These are phyloP conservation scores for Parazoanthus atlanticus DNA, from an alignment of 92 coral and sea anemone species.

Conservation along the genomic window DNA sequence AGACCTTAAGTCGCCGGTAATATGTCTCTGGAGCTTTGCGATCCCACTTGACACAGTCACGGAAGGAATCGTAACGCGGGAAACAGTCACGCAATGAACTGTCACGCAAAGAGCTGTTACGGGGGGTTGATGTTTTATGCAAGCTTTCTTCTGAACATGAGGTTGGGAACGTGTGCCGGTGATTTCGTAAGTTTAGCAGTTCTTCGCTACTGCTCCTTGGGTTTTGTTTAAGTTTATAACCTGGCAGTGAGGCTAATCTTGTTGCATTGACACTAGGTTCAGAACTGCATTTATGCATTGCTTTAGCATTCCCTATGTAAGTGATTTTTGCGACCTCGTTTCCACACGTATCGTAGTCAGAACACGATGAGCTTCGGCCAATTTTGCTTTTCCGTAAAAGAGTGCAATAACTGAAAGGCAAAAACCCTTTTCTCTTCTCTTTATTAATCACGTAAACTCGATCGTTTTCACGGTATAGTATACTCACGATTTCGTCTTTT, in stretches of 20 bases:
- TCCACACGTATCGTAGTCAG: not conserved
- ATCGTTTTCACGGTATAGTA: slow-evolving; percentile 66
- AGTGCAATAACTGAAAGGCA: slow-evolving; percentile 83
- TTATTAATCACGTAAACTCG: slow-evolving; percentile 63
- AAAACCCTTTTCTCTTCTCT: slow-evolving; percentile 65
- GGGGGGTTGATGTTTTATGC: slow-evolving; percentile 42
- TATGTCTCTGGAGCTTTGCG: slow-evolving; percentile 63
- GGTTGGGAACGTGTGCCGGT: slow-evolving; percentile 8
- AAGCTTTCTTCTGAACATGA: slow-evolving; percentile 11
- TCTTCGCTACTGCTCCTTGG: slow-evolving; percentile 55
- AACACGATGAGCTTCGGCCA: not conserved
- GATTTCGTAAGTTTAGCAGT: slow-evolving; percentile 22
- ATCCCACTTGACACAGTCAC: not conserved
- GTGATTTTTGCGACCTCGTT: not conserved
- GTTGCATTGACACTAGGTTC: slow-evolving; percentile 33
- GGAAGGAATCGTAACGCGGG: no score
- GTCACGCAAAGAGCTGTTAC: slow-evolving; percentile 53
- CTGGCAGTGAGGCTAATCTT: slow-evolving; percentile 40
- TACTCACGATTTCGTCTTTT: slow-evolving; percentile 72
- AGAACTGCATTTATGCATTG: slow-evolving; percentile 13
- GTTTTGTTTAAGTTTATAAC: slow-evolving; percentile 13
- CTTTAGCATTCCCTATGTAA: not conserved
- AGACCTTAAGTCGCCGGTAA: slow-evolving; percentile 68
- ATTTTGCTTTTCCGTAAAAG: slow-evolving; percentile 65
- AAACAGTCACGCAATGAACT: slow-evolving; percentile 41